A percentile compares a stretch with the other conserved stretches of the same genome.
Conservation (phyloP, 2,888 invertebrate genomes). For the Fragum whitleyi region DNA sequence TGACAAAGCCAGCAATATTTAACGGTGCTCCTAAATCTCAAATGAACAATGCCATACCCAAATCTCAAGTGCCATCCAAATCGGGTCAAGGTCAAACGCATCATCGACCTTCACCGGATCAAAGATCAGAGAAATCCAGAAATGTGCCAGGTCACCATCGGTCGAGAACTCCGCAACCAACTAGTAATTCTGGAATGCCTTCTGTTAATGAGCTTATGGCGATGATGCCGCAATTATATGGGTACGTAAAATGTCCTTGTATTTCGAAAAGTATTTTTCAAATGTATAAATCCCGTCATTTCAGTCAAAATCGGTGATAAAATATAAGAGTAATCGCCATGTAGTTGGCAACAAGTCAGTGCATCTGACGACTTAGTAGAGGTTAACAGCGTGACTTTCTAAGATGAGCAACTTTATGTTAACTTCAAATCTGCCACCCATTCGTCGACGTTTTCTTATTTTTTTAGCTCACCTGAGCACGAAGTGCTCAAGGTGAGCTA, state of each 20-base stretch:
- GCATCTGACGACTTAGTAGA: no score
- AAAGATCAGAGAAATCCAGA: neutral
- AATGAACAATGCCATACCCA: neutral
- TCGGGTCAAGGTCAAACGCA: neutral
- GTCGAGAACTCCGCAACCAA: neutral
- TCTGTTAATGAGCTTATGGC: constrained; percentile 25
- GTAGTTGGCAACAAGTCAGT: no score
- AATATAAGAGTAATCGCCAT: no score
- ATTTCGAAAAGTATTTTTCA: no score
- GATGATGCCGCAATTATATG: constrained; percentile 30
- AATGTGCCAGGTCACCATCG: neutral
- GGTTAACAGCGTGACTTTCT: no score
- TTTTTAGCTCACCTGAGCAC: no score
- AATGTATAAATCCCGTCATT: no score
- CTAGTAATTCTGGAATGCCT: neutral
- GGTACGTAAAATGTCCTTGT: neutral
- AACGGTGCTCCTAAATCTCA: neutral
- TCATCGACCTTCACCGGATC: neutral
- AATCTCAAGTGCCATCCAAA: constrained; percentile 8
- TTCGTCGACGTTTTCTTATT: no score
- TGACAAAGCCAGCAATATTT: neutral
- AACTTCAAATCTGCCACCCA: no score
- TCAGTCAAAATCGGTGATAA: no score
- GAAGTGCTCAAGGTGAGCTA: no score
- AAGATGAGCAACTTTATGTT: no score